phyloP scores from a whole-genome alignment of 1,140 invertebrate species.

The Formica selysi region DNA sequence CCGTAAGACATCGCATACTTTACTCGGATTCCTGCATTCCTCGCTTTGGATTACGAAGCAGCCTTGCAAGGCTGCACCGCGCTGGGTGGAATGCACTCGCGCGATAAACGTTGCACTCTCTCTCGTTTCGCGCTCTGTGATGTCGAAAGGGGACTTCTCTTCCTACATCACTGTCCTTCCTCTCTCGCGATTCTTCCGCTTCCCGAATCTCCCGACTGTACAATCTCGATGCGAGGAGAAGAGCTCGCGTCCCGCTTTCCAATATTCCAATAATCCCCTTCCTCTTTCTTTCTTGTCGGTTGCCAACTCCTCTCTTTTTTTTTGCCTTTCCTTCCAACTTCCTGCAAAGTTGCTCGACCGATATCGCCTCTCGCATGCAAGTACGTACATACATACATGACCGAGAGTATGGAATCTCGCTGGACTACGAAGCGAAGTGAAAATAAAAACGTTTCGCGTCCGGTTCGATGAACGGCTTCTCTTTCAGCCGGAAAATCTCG shows the following conservation, averaged over 20 bases:
- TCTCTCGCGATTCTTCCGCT: conserved; percentile 25
- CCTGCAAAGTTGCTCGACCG: conserved; percentile 49
- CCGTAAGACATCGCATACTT: conserved; percentile 26
- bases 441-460: conserved; percentile 42
- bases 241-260: conserved; percentile 1
- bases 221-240: neutral
- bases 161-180: neutral
- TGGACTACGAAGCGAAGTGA: conserved; percentile 12
- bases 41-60: conserved; percentile 38
- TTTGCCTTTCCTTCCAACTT: conserved; percentile 27
- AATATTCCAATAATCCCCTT: conserved; percentile 29
- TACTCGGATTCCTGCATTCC: conserved; percentile 39
- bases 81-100: conserved; percentile 1
- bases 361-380: conserved; percentile 17
- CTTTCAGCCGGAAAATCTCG: neutral
- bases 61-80: conserved; percentile 48
- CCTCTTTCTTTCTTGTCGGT: neutral
- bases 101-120: conserved; percentile 15
- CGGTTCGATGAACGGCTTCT: conserved; percentile 35
- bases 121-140: conserved; percentile 2
- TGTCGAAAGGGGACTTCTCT: neutral
- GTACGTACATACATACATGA: neutral
- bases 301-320: neutral
- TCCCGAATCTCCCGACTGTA: conserved; percentile 17
- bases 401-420: conserved; percentile 22